Conservation (phyloP, 2,113 vertebrate species). For the Saimiri boliviensis region DNA sequence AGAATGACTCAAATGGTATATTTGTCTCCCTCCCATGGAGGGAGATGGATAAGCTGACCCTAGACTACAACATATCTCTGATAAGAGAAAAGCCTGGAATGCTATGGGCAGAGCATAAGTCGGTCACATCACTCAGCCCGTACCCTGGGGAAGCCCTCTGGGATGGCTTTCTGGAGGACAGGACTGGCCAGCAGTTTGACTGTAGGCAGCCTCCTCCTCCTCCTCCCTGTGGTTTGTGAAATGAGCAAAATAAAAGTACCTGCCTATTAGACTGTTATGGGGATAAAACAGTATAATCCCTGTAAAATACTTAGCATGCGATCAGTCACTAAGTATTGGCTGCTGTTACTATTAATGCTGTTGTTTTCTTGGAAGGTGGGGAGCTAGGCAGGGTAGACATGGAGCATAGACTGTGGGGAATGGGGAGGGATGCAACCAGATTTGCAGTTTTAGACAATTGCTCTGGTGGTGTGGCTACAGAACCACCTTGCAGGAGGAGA, state of each 20-base stretch:
- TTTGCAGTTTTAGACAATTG: not conserved
- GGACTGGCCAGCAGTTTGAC: not conserved
- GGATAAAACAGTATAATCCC: not conserved
- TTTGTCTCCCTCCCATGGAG: not conserved
- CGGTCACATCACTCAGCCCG: accelerated
- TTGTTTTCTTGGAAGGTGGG: not conserved
- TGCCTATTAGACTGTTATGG: not conserved
- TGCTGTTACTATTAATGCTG: not conserved
- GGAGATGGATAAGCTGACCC: not conserved
- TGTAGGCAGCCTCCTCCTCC: not conserved
- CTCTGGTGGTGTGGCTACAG: not conserved
- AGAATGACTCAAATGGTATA: not conserved
- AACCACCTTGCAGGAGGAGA: not conserved
- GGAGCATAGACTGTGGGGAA: accelerated
- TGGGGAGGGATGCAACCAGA: accelerated
- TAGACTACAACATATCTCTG: not conserved
- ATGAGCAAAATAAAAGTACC: not conserved
- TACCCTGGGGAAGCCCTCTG: not conserved
- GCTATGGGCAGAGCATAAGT: not conserved
- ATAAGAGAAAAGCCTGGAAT: not conserved
- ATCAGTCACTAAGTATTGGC: too few relatives aligned
- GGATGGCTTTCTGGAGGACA: not conserved
- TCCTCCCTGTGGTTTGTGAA: not conserved
- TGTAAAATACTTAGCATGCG: too few relatives aligned
- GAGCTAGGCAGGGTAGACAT: accelerated